phyloP scores from a whole-genome alignment of 2,888 invertebrate species.

The Pimpla rufipes region DNA sequence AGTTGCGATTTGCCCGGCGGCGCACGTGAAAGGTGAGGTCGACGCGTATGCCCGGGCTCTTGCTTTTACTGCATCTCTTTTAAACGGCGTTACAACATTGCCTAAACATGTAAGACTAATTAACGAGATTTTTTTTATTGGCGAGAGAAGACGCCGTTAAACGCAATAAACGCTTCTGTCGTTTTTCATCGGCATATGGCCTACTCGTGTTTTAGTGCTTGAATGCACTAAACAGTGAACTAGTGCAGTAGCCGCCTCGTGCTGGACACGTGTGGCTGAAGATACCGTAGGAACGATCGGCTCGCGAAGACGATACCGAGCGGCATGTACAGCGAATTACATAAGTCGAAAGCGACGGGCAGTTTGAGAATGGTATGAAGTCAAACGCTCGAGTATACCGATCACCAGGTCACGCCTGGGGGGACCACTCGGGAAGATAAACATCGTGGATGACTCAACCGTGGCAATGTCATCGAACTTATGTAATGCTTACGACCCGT shows the following conservation, averaged over 20 bases:
- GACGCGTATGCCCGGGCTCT: constrained; percentile 14
- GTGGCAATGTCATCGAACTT: constrained; percentile 43
- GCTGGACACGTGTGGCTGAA: background rate
- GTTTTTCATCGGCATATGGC: background rate
- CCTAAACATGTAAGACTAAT: constrained; percentile 44
- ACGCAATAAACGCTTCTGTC: constrained; percentile 32
- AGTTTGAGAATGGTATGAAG: background rate
- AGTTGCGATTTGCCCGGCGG: constrained; percentile 37
- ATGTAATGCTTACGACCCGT: background rate
- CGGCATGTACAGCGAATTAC: constrained; percentile 10
- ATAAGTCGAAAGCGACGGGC: constrained; percentile 28
- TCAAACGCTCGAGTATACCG: background rate
- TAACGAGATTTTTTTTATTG: constrained; percentile 50
- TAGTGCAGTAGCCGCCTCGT: background rate
- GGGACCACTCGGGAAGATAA: background rate
- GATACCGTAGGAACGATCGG: background rate
- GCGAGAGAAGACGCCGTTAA: background rate
- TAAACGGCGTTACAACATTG: constrained; percentile 19
- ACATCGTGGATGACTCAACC: background rate
- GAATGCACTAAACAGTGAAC: background rate
- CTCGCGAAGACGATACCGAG: constrained; percentile 15
- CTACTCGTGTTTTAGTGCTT: too few species aligned
- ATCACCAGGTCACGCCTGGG: constrained; percentile 4
- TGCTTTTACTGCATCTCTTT: constrained; percentile 33
- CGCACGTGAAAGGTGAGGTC: constrained; percentile 45